Conservation (phyloP, 35 echinoderm and acorn worm species). For the Strongylocentrotus purpuratus region DNA sequence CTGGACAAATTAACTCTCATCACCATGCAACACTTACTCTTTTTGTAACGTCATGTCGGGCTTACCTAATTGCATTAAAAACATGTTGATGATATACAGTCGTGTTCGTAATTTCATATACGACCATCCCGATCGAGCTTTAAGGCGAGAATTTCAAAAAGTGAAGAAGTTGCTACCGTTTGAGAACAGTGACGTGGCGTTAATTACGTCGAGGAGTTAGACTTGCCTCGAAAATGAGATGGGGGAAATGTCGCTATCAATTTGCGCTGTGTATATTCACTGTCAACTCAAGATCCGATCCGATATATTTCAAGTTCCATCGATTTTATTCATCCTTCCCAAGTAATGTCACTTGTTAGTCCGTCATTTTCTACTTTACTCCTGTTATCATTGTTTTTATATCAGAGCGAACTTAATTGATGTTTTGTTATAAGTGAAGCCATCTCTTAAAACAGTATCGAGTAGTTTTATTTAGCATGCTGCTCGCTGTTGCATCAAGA, state of each 20-base stretch:
- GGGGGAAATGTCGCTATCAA: not conserved
- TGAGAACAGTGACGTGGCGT: not conserved
- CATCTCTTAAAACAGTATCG: not conserved
- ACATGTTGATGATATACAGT: not conserved
- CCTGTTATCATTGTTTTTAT: not conserved
- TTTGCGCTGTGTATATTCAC: not conserved
- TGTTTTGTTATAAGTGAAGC: not conserved
- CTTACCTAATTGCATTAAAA: not conserved
- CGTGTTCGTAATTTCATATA: not conserved
- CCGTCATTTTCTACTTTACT: not conserved
- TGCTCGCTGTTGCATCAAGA: not conserved
- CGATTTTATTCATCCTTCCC: not conserved
- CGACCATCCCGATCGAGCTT: not conserved
- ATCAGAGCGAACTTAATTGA: not conserved
- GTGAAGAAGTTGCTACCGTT: not conserved
- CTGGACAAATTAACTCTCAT: not conserved
- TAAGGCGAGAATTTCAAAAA: not conserved
- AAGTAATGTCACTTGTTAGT: not conserved
- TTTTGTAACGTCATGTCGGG: not conserved
- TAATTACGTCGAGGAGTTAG: not conserved
- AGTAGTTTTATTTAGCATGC: not conserved
- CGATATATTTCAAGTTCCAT: not conserved
- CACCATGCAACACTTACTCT: not conserved
- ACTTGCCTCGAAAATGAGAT: not conserved
- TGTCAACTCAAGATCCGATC: not conserved